A percentile compares a stretch with the other conserved stretches of the same genome.
Evolutionary conservation across 1,140 invertebrate genomes (phyloP).

Genomic region (Halictus rubicundus): DNA sequence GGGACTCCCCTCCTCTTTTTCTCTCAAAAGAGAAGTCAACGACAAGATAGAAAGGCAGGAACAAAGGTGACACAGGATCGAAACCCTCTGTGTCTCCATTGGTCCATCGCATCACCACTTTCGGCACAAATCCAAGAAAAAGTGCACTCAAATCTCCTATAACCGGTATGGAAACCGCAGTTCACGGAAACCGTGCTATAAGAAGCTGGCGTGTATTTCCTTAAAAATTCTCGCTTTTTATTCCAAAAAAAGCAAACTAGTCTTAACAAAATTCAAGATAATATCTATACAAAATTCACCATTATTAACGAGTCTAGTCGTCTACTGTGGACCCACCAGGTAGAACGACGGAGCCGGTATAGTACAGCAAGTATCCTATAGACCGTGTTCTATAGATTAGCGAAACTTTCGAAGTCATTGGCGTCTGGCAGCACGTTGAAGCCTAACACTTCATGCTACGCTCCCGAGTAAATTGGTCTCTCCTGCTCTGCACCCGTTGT

Average conservation of each 20-base stretch:
- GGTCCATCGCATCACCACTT: constrained; percentile 55
- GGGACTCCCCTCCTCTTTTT: constrained; percentile 42
- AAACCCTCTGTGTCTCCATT: constrained; percentile 53
- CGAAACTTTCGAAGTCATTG: background rate
- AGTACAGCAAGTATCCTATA: background rate
- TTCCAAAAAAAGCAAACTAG: background rate
- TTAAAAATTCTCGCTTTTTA: constrained; percentile 33
- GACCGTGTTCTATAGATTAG: background rate
- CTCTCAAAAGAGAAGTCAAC: background rate
- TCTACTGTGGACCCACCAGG: too few species aligned
- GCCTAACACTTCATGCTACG: too few species aligned
- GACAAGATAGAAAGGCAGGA: background rate
- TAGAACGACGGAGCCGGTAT: background rate
- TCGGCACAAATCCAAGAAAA: constrained; percentile 57
- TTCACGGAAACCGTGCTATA: too few species aligned
- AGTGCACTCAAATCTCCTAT: too few species aligned
- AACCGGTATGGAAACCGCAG: too few species aligned
- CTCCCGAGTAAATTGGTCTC: too few species aligned
- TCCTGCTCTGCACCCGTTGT: too few species aligned
- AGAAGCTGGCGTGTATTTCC: constrained; percentile 33
- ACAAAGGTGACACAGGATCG: background rate
- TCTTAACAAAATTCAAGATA: too few species aligned
- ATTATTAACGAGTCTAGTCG: too few species aligned
- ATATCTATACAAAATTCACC: background rate
- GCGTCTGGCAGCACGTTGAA: background rate